phyloP scores from a whole-genome alignment of 2,113 vertebrate genomes.

The Stigmatopora argus region DNA sequence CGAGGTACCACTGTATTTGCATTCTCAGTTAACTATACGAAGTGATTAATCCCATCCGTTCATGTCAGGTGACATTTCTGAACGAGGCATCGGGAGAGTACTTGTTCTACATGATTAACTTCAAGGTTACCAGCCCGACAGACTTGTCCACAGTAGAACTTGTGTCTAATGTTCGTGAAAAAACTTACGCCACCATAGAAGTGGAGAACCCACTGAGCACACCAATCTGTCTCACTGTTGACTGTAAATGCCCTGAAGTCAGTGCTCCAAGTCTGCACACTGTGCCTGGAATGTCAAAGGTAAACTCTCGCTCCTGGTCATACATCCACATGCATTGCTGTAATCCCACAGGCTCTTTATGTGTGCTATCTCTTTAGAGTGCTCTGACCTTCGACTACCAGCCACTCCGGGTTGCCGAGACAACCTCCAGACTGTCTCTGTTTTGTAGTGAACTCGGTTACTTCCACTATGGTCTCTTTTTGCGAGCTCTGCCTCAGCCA shows the following conservation, averaged over 20 bases:
- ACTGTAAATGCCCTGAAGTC: constrained; percentile 75
- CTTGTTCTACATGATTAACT: constrained; percentile 75
- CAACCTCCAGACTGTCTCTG: constrained; percentile 63
- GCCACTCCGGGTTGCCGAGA: constrained; percentile 72
- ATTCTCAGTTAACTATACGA: not conserved
- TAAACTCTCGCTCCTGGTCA: not conserved
- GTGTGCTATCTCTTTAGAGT: constrained; percentile 51
- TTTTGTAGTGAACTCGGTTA: constrained; percentile 71
- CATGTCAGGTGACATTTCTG: constrained; percentile 77
- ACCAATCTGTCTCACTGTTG: constrained; percentile 60
- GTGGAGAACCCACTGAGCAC: constrained; percentile 79
- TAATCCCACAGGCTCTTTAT: not conserved
- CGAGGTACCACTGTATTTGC: too few relatives aligned
- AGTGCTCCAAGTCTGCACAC: constrained; percentile 68
- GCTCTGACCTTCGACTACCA: constrained; percentile 77
- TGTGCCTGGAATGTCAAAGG: constrained; percentile 76
- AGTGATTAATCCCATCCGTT: not conserved
- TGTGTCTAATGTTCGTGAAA: constrained; percentile 66
- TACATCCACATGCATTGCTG: not conserved
- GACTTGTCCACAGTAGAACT: constrained; percentile 70
- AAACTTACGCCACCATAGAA: constrained; percentile 52
- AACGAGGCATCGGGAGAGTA: constrained; percentile 77
- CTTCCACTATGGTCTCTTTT: constrained; percentile 75
- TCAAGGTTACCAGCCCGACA: constrained; percentile 70
- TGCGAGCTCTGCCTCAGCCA: constrained; percentile 66